Base-by-base conservation (phyloP, 1,140 invertebrate genomes). In the Sitophilus oryzae region DNA sequence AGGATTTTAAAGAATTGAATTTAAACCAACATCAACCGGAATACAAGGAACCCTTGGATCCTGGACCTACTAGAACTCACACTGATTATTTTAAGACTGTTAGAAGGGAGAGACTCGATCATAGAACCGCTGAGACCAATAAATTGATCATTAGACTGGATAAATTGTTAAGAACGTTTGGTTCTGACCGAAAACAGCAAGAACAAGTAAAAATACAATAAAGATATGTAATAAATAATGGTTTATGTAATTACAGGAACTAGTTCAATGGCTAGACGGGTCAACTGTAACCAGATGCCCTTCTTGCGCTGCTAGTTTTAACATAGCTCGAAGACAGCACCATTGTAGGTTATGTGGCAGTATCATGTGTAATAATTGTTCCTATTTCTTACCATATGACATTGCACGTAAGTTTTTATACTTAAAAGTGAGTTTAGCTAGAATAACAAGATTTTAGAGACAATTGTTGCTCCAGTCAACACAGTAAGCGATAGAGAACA, bases 301-400 rank as follows among this genome's bases (percentile, higher is more conserved):
- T 2, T 86, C 82, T 60, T 99, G 96, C 79, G 89, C 89, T 3
- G 84, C 84, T 69, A 80, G 80, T 41, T 99, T 99, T 71, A 85
- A 87, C 63, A 68, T 98, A 23, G 84, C 91, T 0, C 79, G 90
- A 48, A 76, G 95, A 53, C 89, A 95, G 71, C 96, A 98, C 76
- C 96, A 99, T 73, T 99, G 96, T 69, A 77, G 96, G 59, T 76
- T 98, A 3, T 98, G 96, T 78, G 96, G 96, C 0, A 88, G 88
- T 45, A 87, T 99, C 51, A 89, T 98, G 79, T 99, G 96, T 72
- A 81, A 94, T 69, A 83, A 87, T 60, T 99, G 96, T 71, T 97
- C 93, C 11, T 74, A 85, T 57, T 96, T 96, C 74, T 74, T 98
- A 54, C 80, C 88, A 30, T 77, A 93, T 65, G 75, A 82, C 45